These are phyloP conservation scores for Lutraria rhynchaena DNA, from an alignment of 1,140 invertebrate genomes.

Conservation along the genomic window DNA sequence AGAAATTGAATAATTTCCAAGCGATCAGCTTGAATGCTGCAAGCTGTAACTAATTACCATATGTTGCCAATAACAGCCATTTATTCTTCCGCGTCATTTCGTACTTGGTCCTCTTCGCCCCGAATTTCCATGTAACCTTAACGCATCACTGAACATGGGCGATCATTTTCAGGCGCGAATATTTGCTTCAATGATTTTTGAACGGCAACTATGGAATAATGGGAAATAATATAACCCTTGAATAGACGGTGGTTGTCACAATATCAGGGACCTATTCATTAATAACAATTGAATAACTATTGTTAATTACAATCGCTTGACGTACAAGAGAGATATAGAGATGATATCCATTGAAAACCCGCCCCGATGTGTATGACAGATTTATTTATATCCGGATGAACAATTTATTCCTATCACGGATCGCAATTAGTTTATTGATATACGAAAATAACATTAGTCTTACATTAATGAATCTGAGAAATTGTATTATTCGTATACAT, in stretches of 20 bases:
- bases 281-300: conserved; percentile 42
- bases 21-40: conserved; percentile 30
- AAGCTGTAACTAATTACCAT: conserved; percentile 41
- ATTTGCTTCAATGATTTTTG: conserved; percentile 24
- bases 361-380: background rate
- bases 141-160: conserved; percentile 21
- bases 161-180: conserved; percentile 29
- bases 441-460: no score
- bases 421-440: no score
- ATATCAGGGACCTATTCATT: conserved; percentile 9
- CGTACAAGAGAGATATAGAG: background rate
- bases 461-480: no score
- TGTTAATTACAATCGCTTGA: conserved; percentile 23
- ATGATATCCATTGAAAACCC: background rate
- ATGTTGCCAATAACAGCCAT: conserved; percentile 53
- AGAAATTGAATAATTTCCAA: conserved; percentile 48
- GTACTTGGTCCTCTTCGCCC: conserved; percentile 5
- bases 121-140: conserved; percentile 28
- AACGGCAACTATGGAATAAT: conserved; percentile 31
- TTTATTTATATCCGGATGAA: background rate
- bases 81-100: conserved; percentile 50
- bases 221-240: conserved; percentile 41
- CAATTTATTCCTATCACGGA: no score
- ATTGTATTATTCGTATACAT: no score
- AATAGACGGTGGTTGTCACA: conserved; percentile 35